Evolutionary conservation across 2,113 vertebrate genomes (phyloP), one percentile per base, ranked within the genome.

Genomic region (Mormyrus lacerda): DNA sequence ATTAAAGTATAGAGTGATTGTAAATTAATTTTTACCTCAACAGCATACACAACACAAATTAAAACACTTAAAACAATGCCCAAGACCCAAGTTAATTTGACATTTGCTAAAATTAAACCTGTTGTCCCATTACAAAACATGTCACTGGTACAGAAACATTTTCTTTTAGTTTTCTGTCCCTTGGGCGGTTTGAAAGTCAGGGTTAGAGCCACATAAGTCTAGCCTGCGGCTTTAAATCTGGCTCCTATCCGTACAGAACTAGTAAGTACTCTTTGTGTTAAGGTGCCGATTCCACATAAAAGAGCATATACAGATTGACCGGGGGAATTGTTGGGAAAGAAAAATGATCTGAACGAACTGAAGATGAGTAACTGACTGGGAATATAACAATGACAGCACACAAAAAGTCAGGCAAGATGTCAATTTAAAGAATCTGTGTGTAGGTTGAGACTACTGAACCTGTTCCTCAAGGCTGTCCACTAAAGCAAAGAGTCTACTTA

Each of bases 401-500:
- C 27, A 27, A 27, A 73, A 27, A 35, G 69, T 39, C 69, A 31
- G 15, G 17, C 69, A 76, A 76, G 15, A 45, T 45, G 42, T 19
- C 13, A 45, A 3, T 11, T 42, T 83, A 83, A 83, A 45, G 45
- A 83, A 47, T 65, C 39, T 35, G 39, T 47, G 87, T 27, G 87
- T 13, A 89, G 51, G 48, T 82, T 50, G 88, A 83, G 42, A 24
- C 39, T 55, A 84, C 42, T 58, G 45, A 85, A 87, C 82, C 55
- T 44, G 50, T 45, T 85, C 65, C 44, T 65, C 31, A 45, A 88
- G 55, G 85, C 53, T 88, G 89, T 87, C 90, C 73, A 73, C 82
- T 47, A 83, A 89, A 89, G 90, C 76, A 55, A 90, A 91, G 58
- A 88, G 50, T 83, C 11, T 86, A 53, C 19, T 13, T 82, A 82